Evolutionary conservation across 2,797 vertebrate species (phyloP).

Genomic region (Cryptoblepharus egeriae): DNA sequence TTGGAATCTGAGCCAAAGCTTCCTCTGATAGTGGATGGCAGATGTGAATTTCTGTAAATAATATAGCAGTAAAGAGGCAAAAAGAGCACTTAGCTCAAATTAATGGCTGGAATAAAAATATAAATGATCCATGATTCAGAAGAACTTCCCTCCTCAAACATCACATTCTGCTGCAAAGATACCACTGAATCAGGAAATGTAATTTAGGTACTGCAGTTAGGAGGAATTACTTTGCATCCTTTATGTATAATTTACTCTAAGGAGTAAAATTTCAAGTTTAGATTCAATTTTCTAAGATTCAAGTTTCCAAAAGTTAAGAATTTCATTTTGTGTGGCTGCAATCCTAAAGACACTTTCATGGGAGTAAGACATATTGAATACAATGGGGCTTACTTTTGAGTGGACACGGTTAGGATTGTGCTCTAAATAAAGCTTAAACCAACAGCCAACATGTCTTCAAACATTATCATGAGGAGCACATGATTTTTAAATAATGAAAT

Average conservation of each 20-base stretch:
- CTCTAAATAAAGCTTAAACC: not conserved
- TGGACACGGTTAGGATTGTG: too few species aligned
- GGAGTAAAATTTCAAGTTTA: too few species aligned
- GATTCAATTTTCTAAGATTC: not conserved
- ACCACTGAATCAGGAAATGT: too few species aligned
- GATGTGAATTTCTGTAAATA: conserved; percentile 37
- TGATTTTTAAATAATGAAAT: not conserved
- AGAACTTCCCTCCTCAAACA: not conserved
- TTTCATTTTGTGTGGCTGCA: too few species aligned
- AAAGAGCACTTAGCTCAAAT: conserved; percentile 20
- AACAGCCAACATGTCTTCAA: not conserved
- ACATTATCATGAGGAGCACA: not conserved
- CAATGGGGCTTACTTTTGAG: too few species aligned
- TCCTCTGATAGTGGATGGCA: conserved; percentile 18
- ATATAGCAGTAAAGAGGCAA: not conserved
- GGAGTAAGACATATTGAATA: too few species aligned
- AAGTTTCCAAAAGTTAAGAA: not conserved
- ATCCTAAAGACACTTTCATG: too few species aligned
- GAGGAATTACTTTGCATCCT: not conserved
- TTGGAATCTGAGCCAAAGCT: conserved; percentile 34
- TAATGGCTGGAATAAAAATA: conserved; percentile 8
- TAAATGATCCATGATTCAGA: conserved; percentile 32
- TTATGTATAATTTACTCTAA: not conserved
- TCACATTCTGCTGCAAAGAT: not conserved
- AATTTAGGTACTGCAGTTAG: not conserved